phyloP scores from a whole-genome alignment of 2,797 vertebrate species.

The Rhinichthys osculus region DNA sequence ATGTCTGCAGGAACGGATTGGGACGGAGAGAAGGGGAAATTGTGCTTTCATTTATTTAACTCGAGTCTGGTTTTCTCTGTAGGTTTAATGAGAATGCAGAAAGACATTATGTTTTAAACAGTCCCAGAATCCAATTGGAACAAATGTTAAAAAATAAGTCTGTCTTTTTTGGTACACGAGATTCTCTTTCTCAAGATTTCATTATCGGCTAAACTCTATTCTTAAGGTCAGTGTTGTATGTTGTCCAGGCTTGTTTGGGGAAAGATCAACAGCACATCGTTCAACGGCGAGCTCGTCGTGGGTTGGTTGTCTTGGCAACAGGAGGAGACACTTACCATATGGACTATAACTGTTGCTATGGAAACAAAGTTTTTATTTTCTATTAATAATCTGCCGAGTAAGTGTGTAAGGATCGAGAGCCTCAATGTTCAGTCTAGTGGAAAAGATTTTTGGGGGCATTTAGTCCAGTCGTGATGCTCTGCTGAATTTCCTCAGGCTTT shows the following conservation, averaged over 20 bases:
- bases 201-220: not conserved
- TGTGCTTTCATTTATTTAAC: slow-evolving; percentile 9
- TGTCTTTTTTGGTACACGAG: not conserved
- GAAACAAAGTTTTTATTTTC: slow-evolving; percentile 87
- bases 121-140: not conserved
- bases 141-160: not conserved
- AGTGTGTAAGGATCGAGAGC: slow-evolving; percentile 69
- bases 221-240: slow-evolving; percentile 45
- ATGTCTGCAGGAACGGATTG: not conserved
- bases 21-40: slow-evolving; percentile 32
- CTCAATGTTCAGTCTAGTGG: slow-evolving; percentile 57
- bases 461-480: slow-evolving; percentile 16
- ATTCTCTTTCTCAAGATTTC: not conserved
- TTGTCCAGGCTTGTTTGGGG: slow-evolving; percentile 70
- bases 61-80: not conserved
- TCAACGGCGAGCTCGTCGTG: slow-evolving; percentile 76
- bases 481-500: slow-evolving; percentile 35
- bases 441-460: slow-evolving; percentile 30
- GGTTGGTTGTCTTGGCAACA: slow-evolving; percentile 85
- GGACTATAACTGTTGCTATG: slow-evolving; percentile 85
- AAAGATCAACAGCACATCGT: slow-evolving; percentile 72
- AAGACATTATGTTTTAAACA: not conserved
- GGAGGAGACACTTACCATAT: slow-evolving; percentile 84
- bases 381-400: slow-evolving; percentile 81
- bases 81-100: not conserved